Conservation (phyloP, 2,113 vertebrate genomes). For the Otis tarda region DNA sequence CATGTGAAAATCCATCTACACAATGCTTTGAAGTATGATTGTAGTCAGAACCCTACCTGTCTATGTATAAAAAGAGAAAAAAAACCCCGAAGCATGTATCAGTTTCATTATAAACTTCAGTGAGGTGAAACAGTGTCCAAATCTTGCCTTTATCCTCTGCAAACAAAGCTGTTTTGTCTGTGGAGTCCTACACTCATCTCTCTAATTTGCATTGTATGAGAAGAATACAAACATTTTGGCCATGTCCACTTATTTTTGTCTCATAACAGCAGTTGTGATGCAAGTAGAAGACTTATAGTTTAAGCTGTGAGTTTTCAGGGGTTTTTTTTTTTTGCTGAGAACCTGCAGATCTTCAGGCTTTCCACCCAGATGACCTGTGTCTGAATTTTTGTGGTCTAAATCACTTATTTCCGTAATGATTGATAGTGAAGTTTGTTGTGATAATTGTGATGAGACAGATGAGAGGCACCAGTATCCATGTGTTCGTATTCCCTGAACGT, state of each 20-base stretch:
- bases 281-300: neutral
- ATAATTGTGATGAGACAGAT: neutral
- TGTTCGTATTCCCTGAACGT: neutral
- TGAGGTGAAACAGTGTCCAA: neutral
- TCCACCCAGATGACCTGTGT: neutral
- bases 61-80: neutral
- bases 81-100: no score
- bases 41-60: neutral
- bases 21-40: slow-evolving; percentile 20
- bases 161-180: neutral
- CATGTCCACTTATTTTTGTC: neutral
- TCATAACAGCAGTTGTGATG: neutral
- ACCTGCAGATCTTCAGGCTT: neutral
- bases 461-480: neutral
- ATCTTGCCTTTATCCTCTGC: neutral
- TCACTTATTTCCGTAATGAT: neutral
- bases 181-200: neutral
- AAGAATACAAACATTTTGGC: neutral
- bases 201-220: neutral
- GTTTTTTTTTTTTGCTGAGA: neutral
- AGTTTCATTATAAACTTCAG: neutral
- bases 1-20: neutral
- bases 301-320: neutral
- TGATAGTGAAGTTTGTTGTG: neutral
- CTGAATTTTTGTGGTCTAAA: neutral